Conservation (phyloP, 2,113 vertebrate species). For the Paradisaea rubra region DNA sequence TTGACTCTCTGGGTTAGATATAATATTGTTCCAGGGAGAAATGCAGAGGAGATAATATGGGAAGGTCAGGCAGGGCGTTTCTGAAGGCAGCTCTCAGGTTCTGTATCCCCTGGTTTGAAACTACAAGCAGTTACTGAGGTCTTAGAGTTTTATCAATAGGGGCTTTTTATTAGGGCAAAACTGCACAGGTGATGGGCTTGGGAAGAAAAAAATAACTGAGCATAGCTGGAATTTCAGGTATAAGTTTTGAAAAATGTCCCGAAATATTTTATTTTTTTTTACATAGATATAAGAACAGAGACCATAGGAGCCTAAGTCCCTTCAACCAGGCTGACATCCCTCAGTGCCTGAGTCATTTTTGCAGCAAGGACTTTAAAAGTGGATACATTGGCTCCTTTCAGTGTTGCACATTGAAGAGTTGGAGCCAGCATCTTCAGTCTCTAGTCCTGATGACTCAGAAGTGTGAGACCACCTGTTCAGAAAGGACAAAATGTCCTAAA, state of each 20-base stretch:
- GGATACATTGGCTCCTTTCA: background rate
- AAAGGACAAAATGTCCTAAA: background rate
- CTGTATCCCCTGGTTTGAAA: background rate
- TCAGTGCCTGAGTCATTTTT: background rate
- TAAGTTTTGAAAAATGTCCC: background rate
- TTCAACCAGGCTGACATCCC: background rate
- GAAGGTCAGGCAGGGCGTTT: background rate
- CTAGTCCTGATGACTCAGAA: background rate
- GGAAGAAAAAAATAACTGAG: background rate
- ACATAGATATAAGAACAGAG: background rate
- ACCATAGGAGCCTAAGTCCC: background rate
- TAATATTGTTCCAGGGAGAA: background rate
- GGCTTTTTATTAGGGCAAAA: background rate
- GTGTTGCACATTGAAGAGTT: background rate
- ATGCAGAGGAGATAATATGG: background rate
- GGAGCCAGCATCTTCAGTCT: background rate
- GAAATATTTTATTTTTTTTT: background rate
- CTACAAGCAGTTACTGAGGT: background rate
- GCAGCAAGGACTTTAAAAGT: background rate
- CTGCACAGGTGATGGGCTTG: background rate
- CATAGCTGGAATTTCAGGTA: background rate
- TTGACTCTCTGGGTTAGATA: background rate
- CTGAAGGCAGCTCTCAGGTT: background rate
- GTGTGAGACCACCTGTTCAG: background rate
- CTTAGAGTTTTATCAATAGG: background rate